These are phyloP conservation scores for Arenaria interpres DNA, from an alignment of 2,113 vertebrate genomes.

Conservation along the genomic window DNA sequence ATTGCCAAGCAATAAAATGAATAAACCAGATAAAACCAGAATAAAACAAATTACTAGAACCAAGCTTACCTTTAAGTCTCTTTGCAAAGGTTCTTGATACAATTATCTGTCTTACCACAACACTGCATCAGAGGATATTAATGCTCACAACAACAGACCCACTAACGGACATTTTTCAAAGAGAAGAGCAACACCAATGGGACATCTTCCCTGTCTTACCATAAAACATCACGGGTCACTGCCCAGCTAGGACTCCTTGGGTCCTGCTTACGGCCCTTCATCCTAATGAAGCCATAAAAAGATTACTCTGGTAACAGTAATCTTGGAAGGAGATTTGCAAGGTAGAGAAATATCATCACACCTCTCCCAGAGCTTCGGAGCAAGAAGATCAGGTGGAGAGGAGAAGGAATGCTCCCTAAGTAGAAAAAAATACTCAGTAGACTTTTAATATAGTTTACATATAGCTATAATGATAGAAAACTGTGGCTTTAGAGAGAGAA, in stretches of 20 bases:
- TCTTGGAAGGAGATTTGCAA: no score
- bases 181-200: neutral
- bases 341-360: neutral
- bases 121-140: neutral
- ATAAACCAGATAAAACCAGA: neutral
- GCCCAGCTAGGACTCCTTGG: neutral
- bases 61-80: neutral
- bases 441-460: neutral
- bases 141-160: neutral
- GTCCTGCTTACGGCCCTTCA: neutral
- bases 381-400: neutral
- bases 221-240: accelerated
- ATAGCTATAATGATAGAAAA: neutral
- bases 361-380: neutral
- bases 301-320: neutral
- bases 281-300: neutral
- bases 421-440: neutral
- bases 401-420: neutral
- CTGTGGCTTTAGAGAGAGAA: neutral
- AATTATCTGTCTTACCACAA: neutral
- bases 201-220: neutral
- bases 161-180: accelerated
- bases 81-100: neutral
- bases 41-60: neutral
- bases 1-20: neutral